Percentiles rank a stretch among this genome's conserved stretches.
phyloP scores from a whole-genome alignment of 2,888 invertebrate genomes.

The Epirrita christyi region DNA sequence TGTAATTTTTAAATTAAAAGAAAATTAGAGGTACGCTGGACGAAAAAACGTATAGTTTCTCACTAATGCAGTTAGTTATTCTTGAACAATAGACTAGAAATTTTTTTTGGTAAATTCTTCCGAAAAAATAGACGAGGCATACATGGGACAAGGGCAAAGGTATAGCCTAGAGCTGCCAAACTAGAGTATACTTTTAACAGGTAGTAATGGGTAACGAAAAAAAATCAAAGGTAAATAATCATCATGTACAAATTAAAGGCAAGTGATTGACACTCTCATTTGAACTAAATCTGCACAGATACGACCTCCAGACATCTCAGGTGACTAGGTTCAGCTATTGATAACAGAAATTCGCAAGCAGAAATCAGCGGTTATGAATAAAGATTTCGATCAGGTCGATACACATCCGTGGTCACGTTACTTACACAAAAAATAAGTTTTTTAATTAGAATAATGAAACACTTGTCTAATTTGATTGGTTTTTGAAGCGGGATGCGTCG shows the following conservation, averaged over 20 bases:
- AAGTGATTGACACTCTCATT: conserved; percentile 64
- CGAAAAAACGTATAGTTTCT: no score
- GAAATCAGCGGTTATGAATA: conserved; percentile 23
- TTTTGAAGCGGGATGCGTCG: conserved; percentile 60
- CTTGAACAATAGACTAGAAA: no score
- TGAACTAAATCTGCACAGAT: conserved; percentile 54
- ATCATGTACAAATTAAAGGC: conserved; percentile 42
- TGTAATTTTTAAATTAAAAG: no score
- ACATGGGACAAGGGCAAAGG: no score
- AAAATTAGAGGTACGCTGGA: no score
- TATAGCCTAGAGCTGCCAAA: background rate
- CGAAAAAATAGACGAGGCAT: no score
- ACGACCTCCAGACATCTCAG: conserved; percentile 76
- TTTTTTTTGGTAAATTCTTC: no score
- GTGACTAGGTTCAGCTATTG: conserved; percentile 59
- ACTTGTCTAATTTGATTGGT: conserved; percentile 56
- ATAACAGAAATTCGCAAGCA: conserved; percentile 52
- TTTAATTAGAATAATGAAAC: conserved; percentile 53
- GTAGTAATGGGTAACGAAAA: background rate
- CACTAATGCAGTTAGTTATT: no score
- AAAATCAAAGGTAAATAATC: conserved; percentile 12
- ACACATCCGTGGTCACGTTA: conserved; percentile 42
- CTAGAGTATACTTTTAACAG: no score
- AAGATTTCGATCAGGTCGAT: conserved; percentile 63
- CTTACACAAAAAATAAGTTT: conserved; percentile 64